These are phyloP conservation scores for Pipistrellus pipistrellus DNA, from an alignment of 2,797 vertebrate species.

Conservation along the genomic window DNA sequence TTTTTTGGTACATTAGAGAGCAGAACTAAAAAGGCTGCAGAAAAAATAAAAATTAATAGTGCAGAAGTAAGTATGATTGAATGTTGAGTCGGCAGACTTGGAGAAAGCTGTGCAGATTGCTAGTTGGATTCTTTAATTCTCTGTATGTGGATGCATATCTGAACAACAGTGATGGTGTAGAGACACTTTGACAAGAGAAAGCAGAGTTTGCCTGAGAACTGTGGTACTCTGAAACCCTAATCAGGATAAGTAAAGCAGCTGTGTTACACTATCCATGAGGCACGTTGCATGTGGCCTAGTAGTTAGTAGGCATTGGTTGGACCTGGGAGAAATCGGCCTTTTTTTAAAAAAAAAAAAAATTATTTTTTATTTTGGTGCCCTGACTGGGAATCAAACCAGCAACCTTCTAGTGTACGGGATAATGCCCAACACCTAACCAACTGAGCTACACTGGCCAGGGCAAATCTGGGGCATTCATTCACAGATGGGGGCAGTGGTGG, in stretches of 20 bases:
- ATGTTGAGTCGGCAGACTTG: background rate
- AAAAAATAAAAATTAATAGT: background rate
- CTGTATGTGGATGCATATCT: background rate
- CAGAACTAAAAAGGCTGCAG: background rate
- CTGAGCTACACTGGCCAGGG: background rate
- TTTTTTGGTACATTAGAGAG: background rate
- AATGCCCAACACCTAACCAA: background rate
- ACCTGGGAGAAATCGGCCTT: background rate
- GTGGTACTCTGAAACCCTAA: background rate
- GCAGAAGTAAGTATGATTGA: background rate
- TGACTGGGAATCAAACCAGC: background rate
- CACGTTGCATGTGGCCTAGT: rapidly evolving
- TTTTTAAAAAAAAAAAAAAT: background rate
- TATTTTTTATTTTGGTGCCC: background rate
- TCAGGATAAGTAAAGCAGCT: background rate
- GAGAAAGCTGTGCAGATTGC: background rate
- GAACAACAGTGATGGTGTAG: background rate
- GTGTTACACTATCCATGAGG: background rate
- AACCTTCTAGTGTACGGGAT: background rate
- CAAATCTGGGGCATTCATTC: background rate
- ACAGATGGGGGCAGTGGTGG: background rate
- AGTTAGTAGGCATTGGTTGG: background rate
- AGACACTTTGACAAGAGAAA: background rate
- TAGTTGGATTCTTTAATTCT: background rate
- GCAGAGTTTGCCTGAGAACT: background rate